Evolutionary conservation across 1,140 invertebrate species (phyloP), one percentile per base, ranked within the genome.

Genomic region (Lerema accius): DNA sequence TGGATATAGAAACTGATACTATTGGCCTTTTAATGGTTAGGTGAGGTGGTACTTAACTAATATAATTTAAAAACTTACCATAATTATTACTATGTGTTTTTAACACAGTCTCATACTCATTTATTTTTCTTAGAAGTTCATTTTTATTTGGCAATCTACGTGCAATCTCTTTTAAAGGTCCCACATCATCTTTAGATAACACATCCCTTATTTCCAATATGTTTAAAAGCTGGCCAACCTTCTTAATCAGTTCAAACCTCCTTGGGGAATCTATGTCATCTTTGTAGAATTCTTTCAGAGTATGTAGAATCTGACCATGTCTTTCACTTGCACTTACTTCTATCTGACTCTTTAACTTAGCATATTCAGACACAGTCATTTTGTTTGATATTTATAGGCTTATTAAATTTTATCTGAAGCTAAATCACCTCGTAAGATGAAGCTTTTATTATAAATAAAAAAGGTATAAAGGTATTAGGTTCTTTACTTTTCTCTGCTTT

Each of bases 191-290:
- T 76, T 86, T 81, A 4, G 82, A 84, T 17, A 91, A 50, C 10
- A 86, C 63, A 71, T 87, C 81, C 65, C 86, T 69, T 28, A 83
- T 70, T 78, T 90, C 86, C 26, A 91, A 73, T 14, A 89, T 63
- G 14, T 71, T 76, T 11, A 90, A 48, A 23, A 90, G 63, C 13
- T 90, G 71, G 0, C 74, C 69, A 62, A 88, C 79, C 3, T 66
- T 80, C 14, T 56, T 69, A 13, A 87, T 82, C 58, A 77, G 61
- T 69, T 89, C 86, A 53, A 63, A 84, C 63, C 76, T 77, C 58
- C 86, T 76, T 7, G 69, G 61, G n/a, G 86, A 89, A 65, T 88
- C 83, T 26, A 89, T 84, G 42, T 79, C 73, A 13, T 80, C 69
- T 59, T 69, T 78, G 43, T 83, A 88, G 49, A 81, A 69, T 15